phyloP scores from a whole-genome alignment of 2,797 vertebrate species.

The Danio jaintianensis region DNA sequence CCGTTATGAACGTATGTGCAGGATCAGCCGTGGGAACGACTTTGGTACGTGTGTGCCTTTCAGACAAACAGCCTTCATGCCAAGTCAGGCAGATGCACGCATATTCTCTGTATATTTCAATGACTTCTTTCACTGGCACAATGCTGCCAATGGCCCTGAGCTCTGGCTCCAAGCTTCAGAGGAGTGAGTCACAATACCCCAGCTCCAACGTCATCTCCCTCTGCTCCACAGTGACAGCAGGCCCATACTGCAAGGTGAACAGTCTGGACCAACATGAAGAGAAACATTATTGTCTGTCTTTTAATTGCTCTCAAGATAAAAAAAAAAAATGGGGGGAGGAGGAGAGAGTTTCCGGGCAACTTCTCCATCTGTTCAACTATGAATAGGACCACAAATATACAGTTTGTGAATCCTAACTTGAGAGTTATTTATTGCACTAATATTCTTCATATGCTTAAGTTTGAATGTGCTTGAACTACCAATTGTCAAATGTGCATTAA shows the following conservation, averaged over 20 bases:
- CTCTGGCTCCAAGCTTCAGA: slow-evolving; percentile 63
- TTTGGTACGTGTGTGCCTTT: slow-evolving; percentile 55
- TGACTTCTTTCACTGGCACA: slow-evolving; percentile 53
- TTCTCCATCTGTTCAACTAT: slow-evolving; percentile 56
- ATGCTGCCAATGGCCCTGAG: slow-evolving; percentile 64
- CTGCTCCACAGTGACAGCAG: slow-evolving; percentile 55
- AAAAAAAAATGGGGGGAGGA: slow-evolving; percentile 3
- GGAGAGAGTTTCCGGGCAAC: slow-evolving; percentile 29
- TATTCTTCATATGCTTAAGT: background rate
- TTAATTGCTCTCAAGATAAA: slow-evolving; percentile 50
- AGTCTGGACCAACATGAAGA: slow-evolving; percentile 52
- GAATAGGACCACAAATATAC: slow-evolving; percentile 2
- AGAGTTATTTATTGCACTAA: background rate
- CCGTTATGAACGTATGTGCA: slow-evolving; percentile 65
- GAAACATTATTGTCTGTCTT: slow-evolving; percentile 44
- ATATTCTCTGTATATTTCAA: slow-evolving; percentile 49
- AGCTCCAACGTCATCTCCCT: slow-evolving; percentile 64
- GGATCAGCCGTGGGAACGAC: slow-evolving; percentile 61
- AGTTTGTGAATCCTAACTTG: slow-evolving; percentile 2
- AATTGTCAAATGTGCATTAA: background rate
- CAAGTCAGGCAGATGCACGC: slow-evolving; percentile 65
- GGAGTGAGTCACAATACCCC: slow-evolving; percentile 71
- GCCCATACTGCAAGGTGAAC: slow-evolving; percentile 60
- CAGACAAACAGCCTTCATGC: slow-evolving; percentile 57
- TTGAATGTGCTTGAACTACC: background rate